Percentiles rank a stretch among this genome's conserved stretches.
Evolutionary conservation across 92 coral and sea anemone genomes (phyloP).

Genomic region (Galaxea fascicularis): DNA sequence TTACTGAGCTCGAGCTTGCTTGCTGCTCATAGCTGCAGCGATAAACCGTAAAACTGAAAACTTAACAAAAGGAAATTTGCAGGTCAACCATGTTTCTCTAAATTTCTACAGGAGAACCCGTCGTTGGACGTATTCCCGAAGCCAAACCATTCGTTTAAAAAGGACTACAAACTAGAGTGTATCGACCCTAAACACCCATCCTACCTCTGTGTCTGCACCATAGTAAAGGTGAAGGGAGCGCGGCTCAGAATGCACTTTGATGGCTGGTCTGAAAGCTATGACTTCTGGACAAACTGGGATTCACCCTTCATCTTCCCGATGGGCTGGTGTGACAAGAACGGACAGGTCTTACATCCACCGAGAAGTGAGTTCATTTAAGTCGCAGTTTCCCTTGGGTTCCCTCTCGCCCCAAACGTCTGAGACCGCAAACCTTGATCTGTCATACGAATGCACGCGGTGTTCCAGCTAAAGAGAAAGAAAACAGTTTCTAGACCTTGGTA

Average conservation of each 20-base stretch:
- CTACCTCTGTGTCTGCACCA: conserved; percentile 96
- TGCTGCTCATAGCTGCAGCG: too few species aligned
- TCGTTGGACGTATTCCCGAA: conserved; percentile 81
- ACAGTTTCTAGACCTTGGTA: too few species aligned
- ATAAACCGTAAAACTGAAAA: too few species aligned
- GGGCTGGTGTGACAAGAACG: conserved; percentile 91
- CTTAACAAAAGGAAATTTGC: background rate
- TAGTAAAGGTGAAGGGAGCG: conserved; percentile 92
- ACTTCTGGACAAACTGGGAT: conserved; percentile 98
- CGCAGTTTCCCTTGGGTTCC: background rate
- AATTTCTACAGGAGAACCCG: conserved; percentile 76
- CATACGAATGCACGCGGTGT: too few species aligned
- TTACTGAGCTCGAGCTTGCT: too few species aligned
- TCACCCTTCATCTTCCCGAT: conserved; percentile 93
- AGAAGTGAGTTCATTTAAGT: conserved; percentile 75
- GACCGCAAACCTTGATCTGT: too few species aligned
- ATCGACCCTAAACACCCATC: conserved; percentile 99
- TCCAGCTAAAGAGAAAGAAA: too few species aligned
- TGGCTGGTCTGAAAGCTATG: conserved; percentile 99
- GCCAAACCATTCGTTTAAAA: conserved; percentile 85
- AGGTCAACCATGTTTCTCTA: background rate
- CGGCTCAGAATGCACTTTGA: conserved; percentile 97
- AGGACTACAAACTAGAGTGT: conserved; percentile 95
- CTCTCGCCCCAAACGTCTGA: too few species aligned
- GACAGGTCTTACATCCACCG: conserved; percentile 87